Base-by-base conservation (phyloP, 53 echinoderm and acorn worm species). In the Henricia sp. region DNA sequence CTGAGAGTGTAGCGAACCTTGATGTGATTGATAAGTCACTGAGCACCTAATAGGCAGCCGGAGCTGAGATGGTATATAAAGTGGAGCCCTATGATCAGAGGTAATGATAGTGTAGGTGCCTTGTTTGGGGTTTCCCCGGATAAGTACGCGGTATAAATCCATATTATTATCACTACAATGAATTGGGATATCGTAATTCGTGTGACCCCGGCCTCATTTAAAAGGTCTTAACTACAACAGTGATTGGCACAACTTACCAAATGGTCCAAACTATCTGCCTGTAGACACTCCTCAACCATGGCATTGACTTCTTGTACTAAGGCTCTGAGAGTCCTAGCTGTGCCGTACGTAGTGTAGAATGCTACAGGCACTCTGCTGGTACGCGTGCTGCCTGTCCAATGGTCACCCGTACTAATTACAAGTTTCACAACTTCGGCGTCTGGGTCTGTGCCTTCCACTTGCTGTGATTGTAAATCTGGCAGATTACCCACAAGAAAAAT, bases 201-300 rank as follows among this genome's bases (percentile, higher is more conserved):
- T n/a, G n/a, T n/a, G n/a, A n/a, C n/a, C n/a, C n/a, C n/a, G n/a
- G n/a, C n/a, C n/a, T n/a, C n/a, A n/a, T n/a, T n/a, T n/a, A n/a
- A n/a, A n/a, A n/a, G n/a, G n/a, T n/a, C n/a, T n/a, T n/a, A n/a
- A n/a, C n/a, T n/a, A n/a, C n/a, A n/a, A n/a, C n/a, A n/a, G n/a
- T n/a, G n/a, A n/a, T n/a, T n/a, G 24, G 12, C 30, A 14, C 43
- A 23, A 86, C 86, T 76, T n/a, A 86, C 86, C 86, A 86, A 46
- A 2, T 67, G 11, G 26, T 58, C 29, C 6, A 86, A 50, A n/a
- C 28, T 58, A 52, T 66, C 1, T 5, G 50, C 86, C 33, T 60
- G 44, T 2, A 86, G 72, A 23, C 86, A 86, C 37, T 74, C 86
- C 29, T 64, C 64, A 29, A 86, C 64, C 86, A 86, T 86, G 50